Evolutionary conservation across 2,113 vertebrate species (phyloP), one percentile per base, ranked within the genome.

Genomic region (Electrona antarctica): DNA sequence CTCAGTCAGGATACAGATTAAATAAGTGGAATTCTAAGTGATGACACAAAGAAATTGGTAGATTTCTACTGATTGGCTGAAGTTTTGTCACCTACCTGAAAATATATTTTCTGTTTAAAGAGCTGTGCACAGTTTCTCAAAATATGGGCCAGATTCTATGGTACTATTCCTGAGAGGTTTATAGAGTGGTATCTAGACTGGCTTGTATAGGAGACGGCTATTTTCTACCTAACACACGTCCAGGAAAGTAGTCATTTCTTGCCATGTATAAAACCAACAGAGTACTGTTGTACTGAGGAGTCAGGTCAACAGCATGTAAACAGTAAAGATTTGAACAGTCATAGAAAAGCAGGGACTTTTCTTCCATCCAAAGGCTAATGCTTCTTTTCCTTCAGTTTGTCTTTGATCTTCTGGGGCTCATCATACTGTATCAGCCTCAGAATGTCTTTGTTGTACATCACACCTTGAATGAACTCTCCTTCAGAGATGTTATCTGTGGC

Each of bases 381-480:
- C 57, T 93, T 95, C 91, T 95, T 95, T 62, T 94, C 92, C 63
- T 94, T 95, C 71, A 96, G 78, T 69, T 90, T 95, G 76, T 96
- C 94, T 85, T 95, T 94, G 48, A 95, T 94, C 78, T 94, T 95
- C 85, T 95, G 95, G 21, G 95, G 95, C 80, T 97, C 92, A 2
- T 94, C 95, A 4, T 92, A 96, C 73, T 97, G 96, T 76, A 97
- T 97, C 87, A 97, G 82, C 62, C 95, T 92, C 63, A 96, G 91
- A 80, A 97, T 97, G 68, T 97, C 95, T 63, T 94, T 94, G 90
- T 97, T 97, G 74, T 95, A 90, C 93, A 95, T 88, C 73, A 95
- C 95, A 0, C 95, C 95, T 67, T 95, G 91, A 69, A 97, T 95
- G 86, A 97, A 97, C 61, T 97, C 96, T 2, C 94, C 90, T 67